Conservation (phyloP, 2,888 invertebrate genomes). For the Mycalesis mineus region DNA sequence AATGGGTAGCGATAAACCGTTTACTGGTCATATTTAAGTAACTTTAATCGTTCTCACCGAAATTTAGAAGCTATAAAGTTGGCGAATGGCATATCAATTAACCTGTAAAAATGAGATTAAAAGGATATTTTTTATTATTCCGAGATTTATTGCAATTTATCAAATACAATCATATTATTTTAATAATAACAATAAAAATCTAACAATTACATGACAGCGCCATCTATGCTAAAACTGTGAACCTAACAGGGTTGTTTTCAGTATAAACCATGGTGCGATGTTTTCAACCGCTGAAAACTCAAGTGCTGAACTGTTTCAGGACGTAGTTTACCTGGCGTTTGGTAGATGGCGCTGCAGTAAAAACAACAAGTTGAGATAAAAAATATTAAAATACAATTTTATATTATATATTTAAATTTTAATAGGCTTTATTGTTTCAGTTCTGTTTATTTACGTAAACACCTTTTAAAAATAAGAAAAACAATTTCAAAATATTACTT, state of each 20-base stretch:
- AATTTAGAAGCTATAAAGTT: not conserved
- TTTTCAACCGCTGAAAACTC: not conserved
- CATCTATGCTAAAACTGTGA: not conserved
- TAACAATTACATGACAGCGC: not conserved
- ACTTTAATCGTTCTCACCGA: not conserved
- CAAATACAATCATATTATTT: no score
- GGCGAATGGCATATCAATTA: not conserved
- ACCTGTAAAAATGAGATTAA: no score
- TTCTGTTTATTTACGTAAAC: no score
- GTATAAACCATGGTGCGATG: not conserved
- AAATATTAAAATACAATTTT: no score
- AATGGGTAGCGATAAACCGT: not conserved
- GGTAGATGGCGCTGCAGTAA: slow-evolving; percentile 1
- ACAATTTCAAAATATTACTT: no score
- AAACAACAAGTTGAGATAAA: no score
- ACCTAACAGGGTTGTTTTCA: not conserved
- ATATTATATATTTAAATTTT: no score
- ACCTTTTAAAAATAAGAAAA: no score
- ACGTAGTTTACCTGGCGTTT: not conserved
- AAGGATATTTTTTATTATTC: no score
- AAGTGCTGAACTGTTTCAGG: not conserved
- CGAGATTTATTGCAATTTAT: no score
- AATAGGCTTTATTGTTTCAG: no score
- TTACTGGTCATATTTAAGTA: not conserved
- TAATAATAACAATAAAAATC: no score